These are phyloP conservation scores for Epinotia ramella DNA, from an alignment of 2,888 invertebrate genomes.

Conservation along the genomic window DNA sequence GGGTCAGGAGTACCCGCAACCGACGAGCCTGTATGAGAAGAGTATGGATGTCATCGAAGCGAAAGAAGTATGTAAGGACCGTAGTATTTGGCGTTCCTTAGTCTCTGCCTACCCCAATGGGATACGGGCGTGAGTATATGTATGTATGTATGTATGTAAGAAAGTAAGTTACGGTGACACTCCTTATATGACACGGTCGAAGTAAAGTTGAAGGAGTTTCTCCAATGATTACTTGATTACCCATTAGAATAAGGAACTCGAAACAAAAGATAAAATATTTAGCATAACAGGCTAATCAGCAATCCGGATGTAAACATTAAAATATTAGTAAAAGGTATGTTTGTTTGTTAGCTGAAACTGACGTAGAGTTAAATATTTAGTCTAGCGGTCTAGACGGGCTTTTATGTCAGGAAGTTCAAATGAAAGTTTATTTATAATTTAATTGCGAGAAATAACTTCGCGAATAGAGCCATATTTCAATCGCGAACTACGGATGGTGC, in stretches of 20 bases:
- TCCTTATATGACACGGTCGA: not conserved
- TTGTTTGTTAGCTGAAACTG: slow-evolving; percentile 30
- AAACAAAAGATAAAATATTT: not conserved
- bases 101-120: too few relatives aligned
- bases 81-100: too few relatives aligned
- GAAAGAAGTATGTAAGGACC: too few relatives aligned
- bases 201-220: not conserved
- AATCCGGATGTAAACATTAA: slow-evolving; percentile 13
- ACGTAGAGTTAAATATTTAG: slow-evolving; percentile 44
- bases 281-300: not conserved
- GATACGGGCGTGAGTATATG: too few relatives aligned
- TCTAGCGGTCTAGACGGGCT: slow-evolving; percentile 41
- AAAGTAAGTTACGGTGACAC: not conserved
- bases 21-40: too few relatives aligned
- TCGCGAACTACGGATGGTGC: not conserved
- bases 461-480: slow-evolving; percentile 30
- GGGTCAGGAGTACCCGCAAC: too few relatives aligned
- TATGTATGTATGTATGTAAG: too few relatives aligned
- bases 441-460: slow-evolving; percentile 35
- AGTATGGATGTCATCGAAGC: too few relatives aligned
- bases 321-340: slow-evolving; percentile 7
- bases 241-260: not conserved
- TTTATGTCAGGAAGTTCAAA: slow-evolving; percentile 41
- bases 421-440: slow-evolving; percentile 39
- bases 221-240: not conserved